Percentiles rank a stretch among this genome's conserved stretches.
Evolutionary conservation across 2,797 vertebrate species (phyloP).

Genomic region (Tadarida brasiliensis): DNA sequence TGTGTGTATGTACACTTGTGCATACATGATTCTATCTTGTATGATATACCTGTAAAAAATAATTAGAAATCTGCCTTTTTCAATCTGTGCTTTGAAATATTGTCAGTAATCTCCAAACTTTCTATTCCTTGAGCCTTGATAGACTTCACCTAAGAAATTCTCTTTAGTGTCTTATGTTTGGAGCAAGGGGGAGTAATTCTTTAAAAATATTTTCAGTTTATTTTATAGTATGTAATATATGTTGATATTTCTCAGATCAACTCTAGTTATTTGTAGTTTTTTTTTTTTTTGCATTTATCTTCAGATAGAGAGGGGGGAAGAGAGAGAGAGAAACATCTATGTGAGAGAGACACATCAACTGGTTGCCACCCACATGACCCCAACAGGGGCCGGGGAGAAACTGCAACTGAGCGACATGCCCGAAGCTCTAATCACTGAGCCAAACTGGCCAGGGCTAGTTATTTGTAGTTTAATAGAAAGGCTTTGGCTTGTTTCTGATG

Average conservation of each 20-base stretch:
- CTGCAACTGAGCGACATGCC: too few species aligned
- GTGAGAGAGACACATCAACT: too few species aligned
- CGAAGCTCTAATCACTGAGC: too few species aligned
- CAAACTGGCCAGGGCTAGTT: too few species aligned
- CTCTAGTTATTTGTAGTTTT: neutral
- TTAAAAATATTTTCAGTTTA: neutral
- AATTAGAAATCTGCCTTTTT: neutral
- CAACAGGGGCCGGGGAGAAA: too few species aligned
- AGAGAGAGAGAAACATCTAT: too few species aligned
- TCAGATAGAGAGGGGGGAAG: too few species aligned
- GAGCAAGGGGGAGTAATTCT: neutral
- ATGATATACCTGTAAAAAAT: neutral
- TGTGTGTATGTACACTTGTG: neutral
- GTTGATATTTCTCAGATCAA: neutral
- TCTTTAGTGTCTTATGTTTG: neutral
- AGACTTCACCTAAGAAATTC: neutral
- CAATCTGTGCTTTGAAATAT: neutral
- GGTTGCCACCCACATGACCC: too few species aligned
- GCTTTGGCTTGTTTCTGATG: neutral
- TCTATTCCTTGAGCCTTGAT: neutral
- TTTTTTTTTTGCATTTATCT: too few species aligned
- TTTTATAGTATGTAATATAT: neutral
- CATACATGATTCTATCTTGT: neutral
- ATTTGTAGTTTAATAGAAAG: neutral
- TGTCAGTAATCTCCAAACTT: neutral